Evolutionary conservation across 1,140 invertebrate species (phyloP), one percentile per base, ranked within the genome.

Genomic region (Leptopilina clavipes): DNA sequence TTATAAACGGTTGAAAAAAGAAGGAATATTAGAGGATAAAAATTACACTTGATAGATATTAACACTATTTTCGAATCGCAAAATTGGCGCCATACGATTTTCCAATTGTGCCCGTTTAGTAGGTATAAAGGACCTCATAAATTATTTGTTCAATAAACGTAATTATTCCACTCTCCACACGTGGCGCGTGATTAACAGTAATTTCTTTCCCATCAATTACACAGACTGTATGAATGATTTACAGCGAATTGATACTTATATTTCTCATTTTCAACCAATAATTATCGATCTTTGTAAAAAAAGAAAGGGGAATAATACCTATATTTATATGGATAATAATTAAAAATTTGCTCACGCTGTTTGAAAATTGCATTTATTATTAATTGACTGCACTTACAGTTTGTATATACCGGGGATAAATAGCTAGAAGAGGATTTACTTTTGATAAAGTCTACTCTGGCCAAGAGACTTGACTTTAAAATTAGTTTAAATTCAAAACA

Each of bases 191-290:
- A 65, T 65, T 65, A 65, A 65, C 59, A 65, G 59, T 65, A 65
- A 65, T 65, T 65, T 65, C 59, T 65, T 65, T 65, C 59, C 59
- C 59, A 65, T 65, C 59, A 65, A 65, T 65, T 31, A 65, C 59
- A 31, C 11, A 12, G 14, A 65, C 59, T 31, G 0, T 12, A 37
- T 65, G 59, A 65, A 65, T 65, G 59, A 65, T 65, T 31, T 65
- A 65, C 59, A 31, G 25, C 59, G 3, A 65, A 37, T 65, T 31
- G 22, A 65, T 65, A 65, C 59, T 65, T 22, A 65, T 65, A 65
- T 65, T 65, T 31, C 22, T 14, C 59, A 31, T 31, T n/a, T 31
- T 6, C 59, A 65, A 12, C 11, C 59, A 31, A 31, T 65, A 22
- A 25, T 59, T 59, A 59, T 59, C 19, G 11, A 9, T 12, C 17